Evolutionary conservation across 2,888 invertebrate species (phyloP), one percentile per base, ranked within the genome.

Genomic region (Macroteleia sp.): DNA sequence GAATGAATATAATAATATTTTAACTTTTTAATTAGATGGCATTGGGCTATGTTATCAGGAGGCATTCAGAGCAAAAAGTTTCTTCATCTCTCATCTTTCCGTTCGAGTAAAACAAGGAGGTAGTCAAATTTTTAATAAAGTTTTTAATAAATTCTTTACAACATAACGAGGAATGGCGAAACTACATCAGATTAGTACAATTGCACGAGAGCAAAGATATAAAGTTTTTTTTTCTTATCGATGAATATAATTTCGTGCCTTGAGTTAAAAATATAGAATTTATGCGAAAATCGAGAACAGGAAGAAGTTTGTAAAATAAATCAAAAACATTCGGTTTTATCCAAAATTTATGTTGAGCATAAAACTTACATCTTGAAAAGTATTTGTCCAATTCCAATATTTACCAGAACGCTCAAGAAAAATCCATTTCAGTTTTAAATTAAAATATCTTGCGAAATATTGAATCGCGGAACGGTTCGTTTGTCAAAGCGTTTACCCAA

Each of bases 371-470:
- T 48, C 56, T 36, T 44, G 56, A 48, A 44, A 56, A 56, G 46
- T 66, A 66, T 56, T 67, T 67, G 67, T 57, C 56, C 42, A 39
- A 64, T 52, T 64, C 52, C 50, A 64, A 64, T 64, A 64, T 64
- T 66, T 66, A 66, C 66, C 9, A 54, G 36, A 36, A 54, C 34
- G 32, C 59, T 59, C 52, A 14, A 42, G 50, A 46, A 56, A 44
- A 59, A 69, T 69, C 41, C 69, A 69, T 69, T 69, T 50, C 42
- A 25, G 59, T 34, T 42, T 69, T 30, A 69, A 69, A 69, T 69
- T 69, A 69, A 69, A 69, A 69, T 69, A 50, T 59, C 48, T 34
- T 6, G 42, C 41, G 34, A 69, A 59, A 69, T 69, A 69, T 69
- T 50, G 39, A 69, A 69, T 57, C 41, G 10, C n/a, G n/a, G n/a